Conservation (phyloP, 2,797 vertebrate genomes). For the Gouania willdenowi region DNA sequence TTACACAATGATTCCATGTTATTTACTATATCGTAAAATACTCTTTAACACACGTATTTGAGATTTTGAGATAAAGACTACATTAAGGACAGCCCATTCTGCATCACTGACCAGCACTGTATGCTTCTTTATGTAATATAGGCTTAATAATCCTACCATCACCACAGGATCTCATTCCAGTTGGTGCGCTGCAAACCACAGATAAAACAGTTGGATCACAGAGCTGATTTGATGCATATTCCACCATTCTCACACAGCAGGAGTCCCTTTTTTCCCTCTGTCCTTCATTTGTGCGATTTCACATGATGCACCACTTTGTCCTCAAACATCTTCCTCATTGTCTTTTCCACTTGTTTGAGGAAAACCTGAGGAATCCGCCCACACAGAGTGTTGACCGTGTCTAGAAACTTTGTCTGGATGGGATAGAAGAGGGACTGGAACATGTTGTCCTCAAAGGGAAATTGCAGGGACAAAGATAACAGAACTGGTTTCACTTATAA, state of each 20-base stretch:
- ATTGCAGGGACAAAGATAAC: too few species aligned
- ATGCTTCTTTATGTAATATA: too few species aligned
- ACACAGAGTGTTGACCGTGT: slow-evolving; percentile 95
- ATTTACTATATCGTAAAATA: too few species aligned
- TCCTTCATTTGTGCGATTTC: slow-evolving; percentile 40
- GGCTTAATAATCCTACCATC: too few species aligned
- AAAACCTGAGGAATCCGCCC: slow-evolving; percentile 97
- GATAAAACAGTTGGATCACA: too few species aligned
- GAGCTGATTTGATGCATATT: too few species aligned
- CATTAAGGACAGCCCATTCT: slow-evolving; percentile 27
- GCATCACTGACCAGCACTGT: too few species aligned
- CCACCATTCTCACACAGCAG: not conserved
- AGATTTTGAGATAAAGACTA: slow-evolving; percentile 3
- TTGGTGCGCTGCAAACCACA: too few species aligned
- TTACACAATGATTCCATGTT: not conserved
- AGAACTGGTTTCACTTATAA: slow-evolving; percentile 1
- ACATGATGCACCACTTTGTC: slow-evolving; percentile 82
- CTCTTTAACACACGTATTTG: not conserved
- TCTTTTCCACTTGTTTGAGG: slow-evolving; percentile 95
- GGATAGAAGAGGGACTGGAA: slow-evolving; percentile 97
- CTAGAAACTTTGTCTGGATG: slow-evolving; percentile 93
- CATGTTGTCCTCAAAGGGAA: slow-evolving; percentile 94
- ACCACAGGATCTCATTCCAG: too few species aligned
- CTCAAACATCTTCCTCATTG: slow-evolving; percentile 89
- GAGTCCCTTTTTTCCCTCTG: not conserved